Percentiles rank a stretch among this genome's conserved stretches.
phyloP scores from a whole-genome alignment of 2,113 vertebrate species.

The Laticauda colubrina region DNA sequence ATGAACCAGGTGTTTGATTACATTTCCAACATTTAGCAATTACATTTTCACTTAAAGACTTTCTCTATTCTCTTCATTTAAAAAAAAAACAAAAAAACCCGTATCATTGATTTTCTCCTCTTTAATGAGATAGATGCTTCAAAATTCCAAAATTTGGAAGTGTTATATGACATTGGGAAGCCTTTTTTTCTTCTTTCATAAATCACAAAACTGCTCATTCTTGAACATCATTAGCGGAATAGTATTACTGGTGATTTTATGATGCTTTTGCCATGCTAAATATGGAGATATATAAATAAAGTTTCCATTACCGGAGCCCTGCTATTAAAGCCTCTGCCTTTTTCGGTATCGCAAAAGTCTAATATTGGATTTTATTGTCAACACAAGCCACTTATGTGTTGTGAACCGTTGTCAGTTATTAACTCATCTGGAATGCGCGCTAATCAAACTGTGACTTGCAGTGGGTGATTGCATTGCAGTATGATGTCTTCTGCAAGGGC shows the following conservation, averaged over 20 bases:
- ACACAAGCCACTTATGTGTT: neutral
- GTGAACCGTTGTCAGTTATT: neutral
- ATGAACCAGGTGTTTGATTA: no score
- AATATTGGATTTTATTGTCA: neutral
- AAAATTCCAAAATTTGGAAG: neutral
- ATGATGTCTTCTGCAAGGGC: constrained; percentile 2
- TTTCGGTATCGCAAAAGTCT: neutral
- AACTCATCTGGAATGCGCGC: neutral
- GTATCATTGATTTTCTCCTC: neutral
- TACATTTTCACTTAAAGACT: neutral
- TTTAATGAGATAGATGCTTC: neutral
- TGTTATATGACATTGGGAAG: neutral
- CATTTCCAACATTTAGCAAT: no score
- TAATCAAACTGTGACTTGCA: neutral
- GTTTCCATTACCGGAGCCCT: neutral
- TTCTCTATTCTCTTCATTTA: neutral
- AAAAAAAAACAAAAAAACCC: neutral
- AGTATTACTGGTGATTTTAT: neutral
- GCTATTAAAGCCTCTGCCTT: neutral
- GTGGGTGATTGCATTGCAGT: neutral
- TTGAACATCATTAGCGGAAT: neutral
- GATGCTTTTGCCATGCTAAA: neutral
- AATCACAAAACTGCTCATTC: neutral
- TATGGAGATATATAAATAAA: neutral
- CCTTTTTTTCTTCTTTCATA: neutral